These are phyloP conservation scores for Epizoanthus scotinus DNA, from an alignment of 92 coral and sea anemone species.

Conservation along the genomic window DNA sequence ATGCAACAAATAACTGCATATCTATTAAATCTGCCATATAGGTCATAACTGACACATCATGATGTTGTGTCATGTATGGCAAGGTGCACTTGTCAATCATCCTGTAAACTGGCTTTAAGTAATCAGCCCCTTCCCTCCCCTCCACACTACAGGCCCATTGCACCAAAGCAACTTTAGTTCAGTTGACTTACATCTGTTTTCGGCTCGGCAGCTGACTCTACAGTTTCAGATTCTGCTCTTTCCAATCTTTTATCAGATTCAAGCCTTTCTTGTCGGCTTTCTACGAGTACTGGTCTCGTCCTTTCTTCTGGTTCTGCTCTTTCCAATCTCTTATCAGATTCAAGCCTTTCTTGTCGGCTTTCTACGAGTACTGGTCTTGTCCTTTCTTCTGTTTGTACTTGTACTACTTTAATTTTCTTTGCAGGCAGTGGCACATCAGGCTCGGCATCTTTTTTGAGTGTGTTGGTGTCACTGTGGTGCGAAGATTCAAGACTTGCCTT, in stretches of 20 bases:
- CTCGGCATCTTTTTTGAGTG: constrained; percentile 1
- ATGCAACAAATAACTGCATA: no score
- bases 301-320: constrained; percentile 5
- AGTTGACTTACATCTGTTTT: constrained; percentile 15
- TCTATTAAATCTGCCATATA: no score
- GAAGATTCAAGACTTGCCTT: constrained; percentile 70
- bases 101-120: no score
- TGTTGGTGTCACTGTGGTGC: constrained; percentile 38
- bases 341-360: background rate
- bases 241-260: no score
- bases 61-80: no score
- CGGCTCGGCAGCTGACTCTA: background rate
- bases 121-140: no score
- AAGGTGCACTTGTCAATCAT: no score
- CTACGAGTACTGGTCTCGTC: background rate
- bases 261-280: background rate
- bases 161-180: background rate
- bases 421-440: background rate
- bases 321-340: background rate
- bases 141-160: background rate
- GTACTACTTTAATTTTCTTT: background rate
- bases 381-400: background rate
- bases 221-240: constrained; percentile 6
- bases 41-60: no score
- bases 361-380: background rate